phyloP scores from a whole-genome alignment of 2,888 invertebrate genomes.

The Phalera bucephala region DNA sequence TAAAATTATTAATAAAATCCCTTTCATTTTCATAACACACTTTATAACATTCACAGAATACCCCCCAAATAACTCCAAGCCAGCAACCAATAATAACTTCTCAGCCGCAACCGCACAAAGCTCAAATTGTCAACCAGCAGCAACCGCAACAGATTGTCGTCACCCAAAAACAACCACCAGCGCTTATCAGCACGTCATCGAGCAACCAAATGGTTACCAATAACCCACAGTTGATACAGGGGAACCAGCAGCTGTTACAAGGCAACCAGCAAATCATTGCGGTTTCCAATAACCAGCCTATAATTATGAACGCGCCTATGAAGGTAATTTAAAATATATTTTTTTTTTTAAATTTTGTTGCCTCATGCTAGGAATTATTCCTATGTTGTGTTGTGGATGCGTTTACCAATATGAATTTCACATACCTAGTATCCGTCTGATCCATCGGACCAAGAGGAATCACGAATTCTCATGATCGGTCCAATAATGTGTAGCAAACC shows the following conservation, averaged over 20 bases:
- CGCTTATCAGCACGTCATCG: conserved; percentile 56
- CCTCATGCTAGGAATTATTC: no score
- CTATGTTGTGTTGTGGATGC: no score
- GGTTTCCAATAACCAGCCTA: conserved; percentile 69
- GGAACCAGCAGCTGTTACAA: conserved; percentile 56
- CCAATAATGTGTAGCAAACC: no score
- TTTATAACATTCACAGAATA: conserved; percentile 58
- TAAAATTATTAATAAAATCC: no score
- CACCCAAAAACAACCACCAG: conserved; percentile 70
- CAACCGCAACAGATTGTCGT: conserved; percentile 65
- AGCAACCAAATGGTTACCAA: conserved; percentile 49
- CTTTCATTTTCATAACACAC: no score
- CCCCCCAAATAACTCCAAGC: conserved; percentile 71
- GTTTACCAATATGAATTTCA: no score
- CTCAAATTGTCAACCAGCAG: conserved; percentile 67
- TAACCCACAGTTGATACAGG: conserved; percentile 31
- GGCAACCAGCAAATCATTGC: conserved; percentile 66
- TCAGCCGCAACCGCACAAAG: conserved; percentile 82
- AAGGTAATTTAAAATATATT: conserved; percentile 30
- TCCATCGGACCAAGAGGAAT: no score
- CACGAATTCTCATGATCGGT: no score
- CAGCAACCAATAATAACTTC: conserved; percentile 77
- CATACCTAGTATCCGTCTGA: no score
- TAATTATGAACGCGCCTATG: conserved; percentile 65
- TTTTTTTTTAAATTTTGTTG: no score